Conservation (phyloP, 2,113 vertebrate genomes). For the Brachypteracias leptosomus region DNA sequence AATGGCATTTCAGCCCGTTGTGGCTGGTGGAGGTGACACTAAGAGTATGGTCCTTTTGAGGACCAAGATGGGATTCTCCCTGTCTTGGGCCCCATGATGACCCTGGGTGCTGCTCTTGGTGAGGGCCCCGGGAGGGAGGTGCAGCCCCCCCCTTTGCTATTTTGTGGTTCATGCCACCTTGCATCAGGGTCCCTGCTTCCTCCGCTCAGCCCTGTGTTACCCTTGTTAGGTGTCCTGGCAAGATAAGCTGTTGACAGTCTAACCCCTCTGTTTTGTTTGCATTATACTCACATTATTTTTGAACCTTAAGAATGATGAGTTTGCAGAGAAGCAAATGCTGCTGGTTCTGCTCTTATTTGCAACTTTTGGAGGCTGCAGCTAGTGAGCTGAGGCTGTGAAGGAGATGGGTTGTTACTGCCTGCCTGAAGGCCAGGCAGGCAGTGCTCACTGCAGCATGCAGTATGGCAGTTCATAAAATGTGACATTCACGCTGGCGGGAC, state of each 20-base stretch:
- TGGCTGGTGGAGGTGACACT: neutral
- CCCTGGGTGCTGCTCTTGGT: neutral
- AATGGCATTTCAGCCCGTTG: neutral
- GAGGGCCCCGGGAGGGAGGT: neutral
- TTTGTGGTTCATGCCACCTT: neutral
- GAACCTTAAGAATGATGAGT: neutral
- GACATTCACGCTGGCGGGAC: slow-evolving; percentile 16
- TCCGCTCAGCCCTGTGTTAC: neutral
- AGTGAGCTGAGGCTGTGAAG: neutral
- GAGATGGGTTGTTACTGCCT: neutral
- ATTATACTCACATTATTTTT: neutral
- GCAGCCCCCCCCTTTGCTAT: neutral
- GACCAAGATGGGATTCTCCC: neutral
- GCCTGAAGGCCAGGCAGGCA: neutral
- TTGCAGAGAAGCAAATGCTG: slow-evolving; percentile 15
- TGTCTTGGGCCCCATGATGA: neutral
- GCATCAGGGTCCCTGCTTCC: neutral
- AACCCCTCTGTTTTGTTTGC: neutral
- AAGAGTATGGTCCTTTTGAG: neutral
- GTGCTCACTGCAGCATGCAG: slow-evolving; percentile 10
- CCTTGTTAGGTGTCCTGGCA: neutral
- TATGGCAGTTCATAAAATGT: slow-evolving; percentile 31
- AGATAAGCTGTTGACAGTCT: neutral
- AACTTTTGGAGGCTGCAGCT: neutral
- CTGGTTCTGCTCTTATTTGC: neutral